Conservation (phyloP, 2,113 vertebrate species). For the Solea solea region DNA sequence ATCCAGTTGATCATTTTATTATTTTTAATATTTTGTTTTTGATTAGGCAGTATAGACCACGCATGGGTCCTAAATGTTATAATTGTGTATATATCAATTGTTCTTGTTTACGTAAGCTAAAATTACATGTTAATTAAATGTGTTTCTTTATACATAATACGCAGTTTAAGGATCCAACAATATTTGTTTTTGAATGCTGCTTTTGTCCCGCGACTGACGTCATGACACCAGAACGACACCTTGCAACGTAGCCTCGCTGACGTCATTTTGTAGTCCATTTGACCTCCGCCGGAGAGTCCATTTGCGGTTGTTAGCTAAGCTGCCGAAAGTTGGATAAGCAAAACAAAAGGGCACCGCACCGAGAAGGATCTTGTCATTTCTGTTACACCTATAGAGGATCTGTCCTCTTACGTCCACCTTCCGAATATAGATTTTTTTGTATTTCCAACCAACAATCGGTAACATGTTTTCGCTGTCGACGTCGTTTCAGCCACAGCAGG, state of each 20-base stretch:
- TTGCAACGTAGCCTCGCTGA: neutral
- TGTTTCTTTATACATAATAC: neutral
- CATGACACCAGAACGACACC: too few relatives aligned
- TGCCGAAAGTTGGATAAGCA: conserved; percentile 61
- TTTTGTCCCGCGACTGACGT: too few relatives aligned
- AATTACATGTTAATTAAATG: neutral
- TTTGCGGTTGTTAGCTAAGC: conserved; percentile 56
- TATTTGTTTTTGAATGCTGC: too few relatives aligned
- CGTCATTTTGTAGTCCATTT: conserved; percentile 71
- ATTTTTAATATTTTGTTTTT: neutral
- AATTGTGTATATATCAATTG: neutral
- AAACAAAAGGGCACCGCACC: conserved; percentile 47
- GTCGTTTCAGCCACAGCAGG: conserved; percentile 79
- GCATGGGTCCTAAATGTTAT: neutral
- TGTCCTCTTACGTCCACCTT: conserved; percentile 13
- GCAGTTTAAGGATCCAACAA: too few relatives aligned
- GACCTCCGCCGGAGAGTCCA: conserved; percentile 61
- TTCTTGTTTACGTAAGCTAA: neutral
- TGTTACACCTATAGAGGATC: conserved; percentile 1
- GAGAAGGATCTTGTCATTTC: conserved; percentile 3
- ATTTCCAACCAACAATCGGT: neutral
- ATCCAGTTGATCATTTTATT: too few relatives aligned
- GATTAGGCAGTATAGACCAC: conserved; percentile 19
- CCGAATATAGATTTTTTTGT: neutral
- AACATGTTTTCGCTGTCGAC: conserved; percentile 79